Conservation (phyloP, 1,140 invertebrate species). For the Cardiocondyla obscurior region DNA sequence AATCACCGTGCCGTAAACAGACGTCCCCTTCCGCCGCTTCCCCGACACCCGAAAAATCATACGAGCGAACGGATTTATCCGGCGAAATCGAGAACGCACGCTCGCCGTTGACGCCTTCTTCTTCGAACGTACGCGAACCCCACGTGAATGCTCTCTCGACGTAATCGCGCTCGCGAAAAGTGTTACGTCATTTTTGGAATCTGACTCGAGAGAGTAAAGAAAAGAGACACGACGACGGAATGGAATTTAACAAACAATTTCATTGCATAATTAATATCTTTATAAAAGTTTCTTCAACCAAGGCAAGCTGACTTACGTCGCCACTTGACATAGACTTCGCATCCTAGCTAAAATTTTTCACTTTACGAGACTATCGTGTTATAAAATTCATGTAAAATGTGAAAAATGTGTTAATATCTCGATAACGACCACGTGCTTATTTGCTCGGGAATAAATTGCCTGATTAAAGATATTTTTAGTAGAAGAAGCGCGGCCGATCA, state of each 20-base stretch:
- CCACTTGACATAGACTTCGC: neutral
- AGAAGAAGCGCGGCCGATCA: neutral
- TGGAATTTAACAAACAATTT: neutral
- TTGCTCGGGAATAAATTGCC: neutral
- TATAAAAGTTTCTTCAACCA: neutral
- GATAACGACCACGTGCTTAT: neutral
- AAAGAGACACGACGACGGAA: neutral
- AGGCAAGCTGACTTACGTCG: neutral
- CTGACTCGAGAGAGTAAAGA: neutral
- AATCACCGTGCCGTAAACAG: conserved; percentile 44
- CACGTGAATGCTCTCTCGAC: neutral
- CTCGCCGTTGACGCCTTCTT: neutral
- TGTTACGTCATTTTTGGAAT: conserved; percentile 19
- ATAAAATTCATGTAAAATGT: neutral
- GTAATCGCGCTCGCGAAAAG: neutral
- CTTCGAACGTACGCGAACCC: neutral
- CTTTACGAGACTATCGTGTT: neutral
- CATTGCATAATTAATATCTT: neutral
- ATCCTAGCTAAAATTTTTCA: neutral
- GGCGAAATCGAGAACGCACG: conserved; percentile 32
- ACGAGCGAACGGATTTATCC: conserved; percentile 47
- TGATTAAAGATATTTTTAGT: neutral
- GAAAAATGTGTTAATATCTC: neutral
- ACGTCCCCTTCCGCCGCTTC: neutral
- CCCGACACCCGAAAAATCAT: neutral